Conservation (phyloP, 2,113 vertebrate genomes). For the Hippopotamus amphibius region DNA sequence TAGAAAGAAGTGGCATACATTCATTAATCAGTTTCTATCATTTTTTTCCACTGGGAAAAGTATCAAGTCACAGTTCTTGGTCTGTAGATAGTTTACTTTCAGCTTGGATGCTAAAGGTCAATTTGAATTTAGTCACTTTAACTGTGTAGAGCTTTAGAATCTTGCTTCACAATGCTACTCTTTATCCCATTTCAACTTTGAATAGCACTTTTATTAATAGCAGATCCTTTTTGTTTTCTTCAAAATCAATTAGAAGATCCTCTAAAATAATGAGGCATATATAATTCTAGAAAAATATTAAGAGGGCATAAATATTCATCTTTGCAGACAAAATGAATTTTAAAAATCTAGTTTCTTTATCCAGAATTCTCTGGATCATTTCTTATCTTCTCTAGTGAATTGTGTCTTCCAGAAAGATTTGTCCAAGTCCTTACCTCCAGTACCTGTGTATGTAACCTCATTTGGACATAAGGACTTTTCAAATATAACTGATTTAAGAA, state of each 20-base stretch:
- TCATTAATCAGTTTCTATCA: background rate
- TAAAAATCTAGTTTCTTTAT: background rate
- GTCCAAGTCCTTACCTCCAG: rapidly evolving
- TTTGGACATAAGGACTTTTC: background rate
- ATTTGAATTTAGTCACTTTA: background rate
- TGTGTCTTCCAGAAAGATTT: background rate
- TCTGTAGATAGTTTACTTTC: background rate
- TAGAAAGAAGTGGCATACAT: background rate
- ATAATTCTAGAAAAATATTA: background rate
- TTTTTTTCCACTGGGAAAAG: background rate
- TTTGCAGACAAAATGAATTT: background rate
- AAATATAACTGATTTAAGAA: background rate
- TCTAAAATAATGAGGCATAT: background rate
- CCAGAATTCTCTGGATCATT: background rate
- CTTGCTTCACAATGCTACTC: background rate
- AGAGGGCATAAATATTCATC: background rate
- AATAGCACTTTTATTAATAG: background rate
- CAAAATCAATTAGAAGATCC: background rate
- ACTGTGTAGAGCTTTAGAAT: background rate
- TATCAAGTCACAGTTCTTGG: background rate
- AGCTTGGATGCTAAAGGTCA: background rate
- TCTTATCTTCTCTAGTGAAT: background rate
- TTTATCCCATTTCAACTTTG: background rate
- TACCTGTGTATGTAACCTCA: background rate
- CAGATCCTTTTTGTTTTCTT: background rate